These are phyloP conservation scores for Cyrtodaria siliqua DNA, from an alignment of 2,888 invertebrate species.

Conservation along the genomic window DNA sequence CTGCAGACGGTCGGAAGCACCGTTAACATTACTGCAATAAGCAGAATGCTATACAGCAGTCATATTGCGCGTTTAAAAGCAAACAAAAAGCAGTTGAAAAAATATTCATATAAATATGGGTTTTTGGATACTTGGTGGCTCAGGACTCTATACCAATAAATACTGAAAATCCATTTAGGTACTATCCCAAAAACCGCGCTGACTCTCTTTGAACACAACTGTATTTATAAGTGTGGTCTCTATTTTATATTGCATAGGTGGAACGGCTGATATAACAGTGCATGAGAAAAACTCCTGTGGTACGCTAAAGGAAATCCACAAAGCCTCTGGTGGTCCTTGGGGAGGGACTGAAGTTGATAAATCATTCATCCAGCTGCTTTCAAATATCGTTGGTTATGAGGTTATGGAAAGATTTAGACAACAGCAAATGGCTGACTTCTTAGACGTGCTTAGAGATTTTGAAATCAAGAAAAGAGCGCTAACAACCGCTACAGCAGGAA, in stretches of 20 bases:
- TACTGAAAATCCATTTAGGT: too few relatives aligned
- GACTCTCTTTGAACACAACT: too few relatives aligned
- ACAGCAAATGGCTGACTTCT: constrained; percentile 25
- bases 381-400: constrained; percentile 5
- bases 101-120: too few relatives aligned
- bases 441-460: constrained; percentile 25
- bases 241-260: constrained; percentile 9
- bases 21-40: too few relatives aligned
- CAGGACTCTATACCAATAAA: too few relatives aligned
- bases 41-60: too few relatives aligned
- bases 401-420: constrained; percentile 18
- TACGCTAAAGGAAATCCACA: constrained; percentile 18
- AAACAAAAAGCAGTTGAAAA: too few relatives aligned
- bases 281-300: constrained; percentile 22
- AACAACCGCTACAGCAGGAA: neutral
- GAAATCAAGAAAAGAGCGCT: constrained; percentile 26
- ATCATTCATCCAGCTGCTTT: constrained; percentile 14
- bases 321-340: constrained; percentile 32
- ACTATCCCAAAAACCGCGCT: too few relatives aligned
- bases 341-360: constrained; percentile 26
- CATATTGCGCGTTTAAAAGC: too few relatives aligned
- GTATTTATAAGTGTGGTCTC: too few relatives aligned
- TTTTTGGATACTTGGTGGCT: too few relatives aligned
- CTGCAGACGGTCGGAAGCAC: too few relatives aligned
- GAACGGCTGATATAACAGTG: constrained; percentile 21